phyloP scores from a whole-genome alignment of 2,888 invertebrate species.

The Trichogramma evanescens region DNA sequence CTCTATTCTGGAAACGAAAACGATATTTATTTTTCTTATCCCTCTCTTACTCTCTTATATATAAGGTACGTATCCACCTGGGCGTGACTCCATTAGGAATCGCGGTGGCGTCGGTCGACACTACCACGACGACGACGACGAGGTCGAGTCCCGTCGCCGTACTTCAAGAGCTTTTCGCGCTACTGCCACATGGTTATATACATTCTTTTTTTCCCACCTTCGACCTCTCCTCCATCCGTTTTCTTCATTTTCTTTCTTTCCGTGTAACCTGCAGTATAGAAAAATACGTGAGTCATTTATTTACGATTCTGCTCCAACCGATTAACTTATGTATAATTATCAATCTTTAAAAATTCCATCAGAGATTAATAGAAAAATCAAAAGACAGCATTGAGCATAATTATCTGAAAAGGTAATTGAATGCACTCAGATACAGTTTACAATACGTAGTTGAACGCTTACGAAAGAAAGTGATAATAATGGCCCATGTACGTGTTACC shows the following conservation, averaged over 20 bases:
- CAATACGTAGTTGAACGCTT: too few relatives aligned
- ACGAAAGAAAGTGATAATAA: too few relatives aligned
- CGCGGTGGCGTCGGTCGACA: background rate
- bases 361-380: too few relatives aligned
- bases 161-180: background rate
- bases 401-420: too few relatives aligned
- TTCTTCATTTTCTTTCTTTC: background rate
- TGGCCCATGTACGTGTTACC: too few relatives aligned
- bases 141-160: background rate
- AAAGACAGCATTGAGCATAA: too few relatives aligned
- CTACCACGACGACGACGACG: constrained; percentile 1
- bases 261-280: background rate
- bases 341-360: too few relatives aligned
- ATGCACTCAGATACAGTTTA: too few relatives aligned
- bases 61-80: constrained; percentile 19
- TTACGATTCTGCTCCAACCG: too few relatives aligned
- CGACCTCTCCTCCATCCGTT: background rate
- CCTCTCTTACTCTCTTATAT: background rate
- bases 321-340: too few relatives aligned
- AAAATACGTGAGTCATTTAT: too few relatives aligned
- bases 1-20: constrained; percentile 16
- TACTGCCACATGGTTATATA: background rate
- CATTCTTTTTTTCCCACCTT: background rate
- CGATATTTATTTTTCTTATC: constrained; percentile 23
- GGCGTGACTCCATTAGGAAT: constrained; percentile 26